Evolutionary conservation across 30 jellyfish, hydroid and myxozoan genomes (phyloP), one percentile per base, ranked within the genome.

Genomic region (Turritopsis rubra): DNA sequence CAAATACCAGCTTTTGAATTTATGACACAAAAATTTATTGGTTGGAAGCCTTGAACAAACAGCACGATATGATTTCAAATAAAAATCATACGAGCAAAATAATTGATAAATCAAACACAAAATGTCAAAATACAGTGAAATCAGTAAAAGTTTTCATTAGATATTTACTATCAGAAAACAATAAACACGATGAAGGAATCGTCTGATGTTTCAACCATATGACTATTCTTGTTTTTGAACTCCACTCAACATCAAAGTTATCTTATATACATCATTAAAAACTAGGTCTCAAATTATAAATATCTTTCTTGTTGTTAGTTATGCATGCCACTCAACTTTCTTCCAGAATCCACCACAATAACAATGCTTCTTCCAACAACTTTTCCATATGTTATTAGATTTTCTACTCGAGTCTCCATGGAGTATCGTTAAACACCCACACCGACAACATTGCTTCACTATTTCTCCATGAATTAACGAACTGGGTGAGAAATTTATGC

Each of bases 301-400:
- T n/a, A n/a, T n/a, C n/a, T n/a, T n/a, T n/a, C 60, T 41, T 13
- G 60, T 41, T 41, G 16, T 77, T 23, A 1, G 28, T 77, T 27
- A 77, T 31, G 18, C 53, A 60, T 80, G 19, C 81, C 87, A 80
- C 21, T 80, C 52, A 31, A 80, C 81, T 80, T n/a, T 19, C 87
- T 80, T 89, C 96, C 96, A 89, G 31, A 65, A 72, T 0, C 96
- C 96, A 18, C 96, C 96, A 84, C 96, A 89, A 74, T 75, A 79
- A 81, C 96, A 89, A 1, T 79, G 72, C 23, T 73, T 80, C 8
- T 26, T 75, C 96, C 96, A 89, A 21, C 84, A 85, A 65, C 79
- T 89, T 19, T 72, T 84, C 96, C 93, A 89, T 28, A 86, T 26
- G 22, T 29, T n/a, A 72, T 60, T 68, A 29, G 80, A 65, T 22